Base-by-base conservation (phyloP, 2,797 vertebrate species). In the Cryptoblepharus egeriae region DNA sequence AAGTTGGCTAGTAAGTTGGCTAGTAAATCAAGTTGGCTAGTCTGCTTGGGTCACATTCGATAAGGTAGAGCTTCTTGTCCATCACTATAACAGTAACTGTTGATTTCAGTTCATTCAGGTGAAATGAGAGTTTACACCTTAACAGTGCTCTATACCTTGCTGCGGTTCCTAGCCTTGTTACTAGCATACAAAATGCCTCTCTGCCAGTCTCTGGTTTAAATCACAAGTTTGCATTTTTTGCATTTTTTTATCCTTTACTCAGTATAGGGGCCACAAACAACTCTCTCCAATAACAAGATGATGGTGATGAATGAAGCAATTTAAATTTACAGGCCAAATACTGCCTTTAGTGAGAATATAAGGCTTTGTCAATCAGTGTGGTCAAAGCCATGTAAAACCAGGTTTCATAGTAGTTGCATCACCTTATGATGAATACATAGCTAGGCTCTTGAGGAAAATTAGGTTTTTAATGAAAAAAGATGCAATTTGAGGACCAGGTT, bases 381-480 rank as follows among this genome's bases (percentile, higher is more conserved):
- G 65, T 89, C 30, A 78, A 80, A 76, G 61, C 28, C 16, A 32
- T 32, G 32, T 64, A 90, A 80, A 85, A 20, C n/a, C 80, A 58
- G 76, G 79, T 83, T 79, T 83, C n/a, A n/a, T 13, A 78, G 9
- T 63, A 26, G 1, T 77, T 20, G n/a, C 84, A 39, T 85, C 88
- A 55, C 72, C 75, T 75, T 84, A 15, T 84, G 65, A 80, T 60
- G 75, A 86, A 24, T 61, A 22, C 69, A 87, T 10, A 81, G 39
- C 6, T 84, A 73, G 57, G 30, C 3, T 77, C 28, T 80, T 18
- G 42, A 89, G 73, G 7, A 75, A 26, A 91, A 90, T 87, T 75
- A 64, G 79, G 2, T 12, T 81, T 91, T 89, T 84, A 89, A 91
- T 84, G 81, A 79, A 85, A 49, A 87, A 82, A 80, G 49, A 82